Base-by-base conservation (phyloP, 30 jellyfish, hydroid and myxozoan genomes). In the Cassiopea andromeda region DNA sequence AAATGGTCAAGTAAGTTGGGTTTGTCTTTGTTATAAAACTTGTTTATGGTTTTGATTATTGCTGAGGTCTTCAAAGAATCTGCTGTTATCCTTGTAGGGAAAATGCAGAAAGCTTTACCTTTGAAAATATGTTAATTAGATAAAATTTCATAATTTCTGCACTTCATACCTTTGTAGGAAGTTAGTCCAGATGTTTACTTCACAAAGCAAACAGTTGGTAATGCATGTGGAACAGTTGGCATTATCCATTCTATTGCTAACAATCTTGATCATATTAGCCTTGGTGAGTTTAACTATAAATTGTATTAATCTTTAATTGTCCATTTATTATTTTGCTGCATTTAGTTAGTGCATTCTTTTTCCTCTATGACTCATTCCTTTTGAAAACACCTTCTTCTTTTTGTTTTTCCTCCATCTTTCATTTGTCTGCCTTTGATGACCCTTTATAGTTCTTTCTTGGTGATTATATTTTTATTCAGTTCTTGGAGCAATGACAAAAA, bases 221-320 rank as follows among this genome's bases (percentile, higher is more conserved):
- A 95, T 91, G 99, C 99, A 27, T 95, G 99, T 88, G 99, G 99
- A 46, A 95, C 99, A 68, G 95, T 95, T 43, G 99, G 99, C 2
- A 91, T 95, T 27, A 95, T 95, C 43, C 99, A 95, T 87, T 72
- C 99, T 3, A 81, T 95, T n/a, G 99, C 99, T 6, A 95, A 95
- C 58, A 95, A 95, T 77, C 54, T 60, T 46, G 95, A 90, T 2
- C 45, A 47, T 19, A 78, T 91, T 2, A 49, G 44, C 43, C 47
- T 91, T 44, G 91, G 97, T 91, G 85, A 70, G 92, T 58, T 73
- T 84, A 1, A 54, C 12, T 3, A 27, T 27, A 27, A 27, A 27
- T 27, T 27, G 38, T 27, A 27, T 27, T 27, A 27, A 27, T 27
- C 38, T 27, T 27, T 27, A 27, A 27, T 27, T 54, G 7, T 54